phyloP scores from a whole-genome alignment of 2,797 vertebrate genomes.

The Microhierax caerulescens region DNA sequence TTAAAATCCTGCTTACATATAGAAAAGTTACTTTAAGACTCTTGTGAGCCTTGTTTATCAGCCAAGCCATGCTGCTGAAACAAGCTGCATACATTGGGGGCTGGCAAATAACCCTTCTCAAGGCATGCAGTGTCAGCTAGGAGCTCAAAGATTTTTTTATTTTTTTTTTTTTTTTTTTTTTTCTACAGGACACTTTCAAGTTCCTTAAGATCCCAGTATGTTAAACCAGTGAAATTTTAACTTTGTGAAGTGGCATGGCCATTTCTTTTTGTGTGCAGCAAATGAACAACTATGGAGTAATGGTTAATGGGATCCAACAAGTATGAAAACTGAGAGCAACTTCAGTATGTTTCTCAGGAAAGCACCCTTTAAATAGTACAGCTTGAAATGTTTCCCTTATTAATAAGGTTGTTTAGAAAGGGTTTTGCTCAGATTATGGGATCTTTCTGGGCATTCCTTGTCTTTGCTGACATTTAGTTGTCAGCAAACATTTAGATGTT shows the following conservation, averaged over 20 bases:
- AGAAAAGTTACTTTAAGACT: background rate
- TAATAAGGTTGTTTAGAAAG: background rate
- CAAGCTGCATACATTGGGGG: background rate
- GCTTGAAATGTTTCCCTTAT: background rate
- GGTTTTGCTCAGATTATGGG: background rate
- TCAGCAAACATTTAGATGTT: background rate
- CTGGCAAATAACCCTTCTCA: background rate
- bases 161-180: fast-evolving
- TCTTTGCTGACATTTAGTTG: background rate
- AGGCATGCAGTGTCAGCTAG: background rate
- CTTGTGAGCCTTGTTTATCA: background rate
- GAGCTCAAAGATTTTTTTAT: background rate
- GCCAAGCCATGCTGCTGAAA: background rate
- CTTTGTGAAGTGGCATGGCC: background rate
- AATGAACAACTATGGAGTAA: background rate
- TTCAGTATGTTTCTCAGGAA: background rate
- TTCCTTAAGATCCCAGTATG: background rate
- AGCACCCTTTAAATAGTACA: background rate
- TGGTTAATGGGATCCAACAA: background rate
- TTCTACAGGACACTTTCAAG: background rate
- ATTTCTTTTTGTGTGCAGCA: background rate
- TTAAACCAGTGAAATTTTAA: background rate
- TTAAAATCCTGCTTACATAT: background rate
- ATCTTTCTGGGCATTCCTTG: background rate
- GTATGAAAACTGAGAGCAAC: background rate